Conservation (phyloP, 2,113 vertebrate genomes). For the Callionymus lyra region DNA sequence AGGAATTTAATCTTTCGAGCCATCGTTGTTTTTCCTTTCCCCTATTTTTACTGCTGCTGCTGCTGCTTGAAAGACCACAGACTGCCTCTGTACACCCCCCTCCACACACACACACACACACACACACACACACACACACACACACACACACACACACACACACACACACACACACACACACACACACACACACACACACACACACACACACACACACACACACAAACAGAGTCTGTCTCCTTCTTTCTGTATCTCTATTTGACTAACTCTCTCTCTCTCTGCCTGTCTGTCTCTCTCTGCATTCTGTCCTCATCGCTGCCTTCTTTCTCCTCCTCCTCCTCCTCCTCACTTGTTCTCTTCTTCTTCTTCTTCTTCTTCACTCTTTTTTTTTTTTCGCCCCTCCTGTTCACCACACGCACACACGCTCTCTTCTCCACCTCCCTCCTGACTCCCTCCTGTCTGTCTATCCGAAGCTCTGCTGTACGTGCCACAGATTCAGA, state of each 20-base stretch:
- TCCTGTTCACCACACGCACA: conserved; percentile 7
- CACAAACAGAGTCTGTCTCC: conserved; percentile 17
- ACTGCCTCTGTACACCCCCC: conserved; percentile 52
- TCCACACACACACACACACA: neutral
- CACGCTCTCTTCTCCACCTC: neutral
- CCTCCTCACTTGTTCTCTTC: conserved; percentile 22
- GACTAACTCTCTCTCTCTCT: conserved; percentile 34
- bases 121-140: neutral
- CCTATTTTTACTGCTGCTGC: conserved; percentile 54
- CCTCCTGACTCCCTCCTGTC: conserved; percentile 22
- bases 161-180: neutral
- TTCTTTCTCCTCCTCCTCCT: conserved; percentile 2
- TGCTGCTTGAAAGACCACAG: conserved; percentile 55
- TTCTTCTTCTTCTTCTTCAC: conserved; percentile 17
- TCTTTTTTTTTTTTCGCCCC: conserved; percentile 16
- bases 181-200: neutral
- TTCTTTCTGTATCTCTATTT: conserved; percentile 43
- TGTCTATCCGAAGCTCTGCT: conserved; percentile 41
- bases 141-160: neutral
- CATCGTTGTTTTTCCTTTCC: conserved; percentile 62
- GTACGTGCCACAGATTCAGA: conserved; percentile 61
- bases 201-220: neutral
- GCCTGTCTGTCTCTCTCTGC: conserved; percentile 25
- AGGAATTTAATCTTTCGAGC: conserved; percentile 66
- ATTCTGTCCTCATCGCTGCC: conserved; percentile 19